Conservation (phyloP, 2,888 invertebrate genomes). For the Drosophila percnosoma region DNA sequence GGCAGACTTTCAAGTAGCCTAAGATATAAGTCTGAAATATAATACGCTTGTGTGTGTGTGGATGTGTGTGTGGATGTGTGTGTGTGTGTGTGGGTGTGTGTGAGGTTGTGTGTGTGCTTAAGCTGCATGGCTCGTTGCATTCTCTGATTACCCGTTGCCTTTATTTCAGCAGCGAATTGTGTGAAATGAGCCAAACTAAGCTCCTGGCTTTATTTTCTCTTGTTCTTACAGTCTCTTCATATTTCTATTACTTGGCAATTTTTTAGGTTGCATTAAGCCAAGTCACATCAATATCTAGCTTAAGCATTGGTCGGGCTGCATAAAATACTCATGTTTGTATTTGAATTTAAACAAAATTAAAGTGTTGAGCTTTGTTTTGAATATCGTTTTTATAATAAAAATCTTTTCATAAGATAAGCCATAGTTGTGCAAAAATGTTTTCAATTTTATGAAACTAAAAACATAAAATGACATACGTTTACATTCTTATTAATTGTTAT, state of each 20-base stretch:
- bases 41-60: conserved; percentile 14
- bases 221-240: neutral
- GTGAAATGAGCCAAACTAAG: conserved; percentile 68
- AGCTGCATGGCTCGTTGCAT: conserved; percentile 45
- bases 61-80: neutral
- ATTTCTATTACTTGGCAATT: neutral
- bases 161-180: conserved; percentile 33
- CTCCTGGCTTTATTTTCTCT: conserved; percentile 19
- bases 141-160: conserved; percentile 21
- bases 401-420: neutral
- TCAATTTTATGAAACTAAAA: too few relatives aligned
- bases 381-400: neutral
- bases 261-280: neutral
- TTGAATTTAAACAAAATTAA: neutral
- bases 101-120: conserved; percentile 24
- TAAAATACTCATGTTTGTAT: neutral
- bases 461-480: too few relatives aligned
- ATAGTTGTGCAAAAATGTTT: too few relatives aligned
- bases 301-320: neutral
- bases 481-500: neutral
- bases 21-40: conserved; percentile 26
- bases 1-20: neutral
- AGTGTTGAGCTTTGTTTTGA: neutral
- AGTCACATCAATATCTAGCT: neutral
- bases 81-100: conserved; percentile 9